These are phyloP conservation scores for Styela plicata DNA, from an alignment of 23 tunicate species.

Conservation along the genomic window DNA sequence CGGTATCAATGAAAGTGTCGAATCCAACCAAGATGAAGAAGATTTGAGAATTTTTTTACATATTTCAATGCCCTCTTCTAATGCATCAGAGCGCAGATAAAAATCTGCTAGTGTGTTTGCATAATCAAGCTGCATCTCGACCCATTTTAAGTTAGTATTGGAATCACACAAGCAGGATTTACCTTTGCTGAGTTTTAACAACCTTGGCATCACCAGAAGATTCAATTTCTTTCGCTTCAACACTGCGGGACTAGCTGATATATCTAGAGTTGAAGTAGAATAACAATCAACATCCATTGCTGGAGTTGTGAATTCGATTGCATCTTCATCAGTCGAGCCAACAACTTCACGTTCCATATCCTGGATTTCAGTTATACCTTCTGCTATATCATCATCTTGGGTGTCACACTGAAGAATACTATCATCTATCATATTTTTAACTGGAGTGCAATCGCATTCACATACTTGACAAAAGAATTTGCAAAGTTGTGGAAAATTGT, in stretches of 20 bases:
- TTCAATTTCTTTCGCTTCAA: neutral
- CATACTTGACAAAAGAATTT: slow-evolving; percentile 1
- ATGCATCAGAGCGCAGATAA: neutral
- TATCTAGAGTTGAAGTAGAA: neutral
- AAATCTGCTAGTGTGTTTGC: neutral
- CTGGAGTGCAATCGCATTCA: neutral
- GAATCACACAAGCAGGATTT: neutral
- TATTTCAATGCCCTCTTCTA: slow-evolving; percentile 6
- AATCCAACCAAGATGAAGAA: neutral
- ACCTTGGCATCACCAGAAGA: neutral
- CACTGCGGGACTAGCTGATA: slow-evolving; percentile 7
- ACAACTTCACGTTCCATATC: neutral
- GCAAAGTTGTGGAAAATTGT: neutral
- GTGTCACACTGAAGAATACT: neutral
- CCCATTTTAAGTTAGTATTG: neutral
- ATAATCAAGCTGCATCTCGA: neutral
- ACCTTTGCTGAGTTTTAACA: neutral
- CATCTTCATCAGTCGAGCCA: slow-evolving; percentile 11
- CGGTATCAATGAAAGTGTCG: neutral
- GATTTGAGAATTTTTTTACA: neutral
- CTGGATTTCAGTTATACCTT: neutral
- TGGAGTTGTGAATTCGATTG: slow-evolving; percentile 5
- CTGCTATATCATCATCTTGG: neutral
- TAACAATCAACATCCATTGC: neutral
- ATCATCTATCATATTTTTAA: neutral